These are phyloP conservation scores for Poeciliopsis occidentalis DNA, from an alignment of 2,113 vertebrate genomes.

Conservation along the genomic window DNA sequence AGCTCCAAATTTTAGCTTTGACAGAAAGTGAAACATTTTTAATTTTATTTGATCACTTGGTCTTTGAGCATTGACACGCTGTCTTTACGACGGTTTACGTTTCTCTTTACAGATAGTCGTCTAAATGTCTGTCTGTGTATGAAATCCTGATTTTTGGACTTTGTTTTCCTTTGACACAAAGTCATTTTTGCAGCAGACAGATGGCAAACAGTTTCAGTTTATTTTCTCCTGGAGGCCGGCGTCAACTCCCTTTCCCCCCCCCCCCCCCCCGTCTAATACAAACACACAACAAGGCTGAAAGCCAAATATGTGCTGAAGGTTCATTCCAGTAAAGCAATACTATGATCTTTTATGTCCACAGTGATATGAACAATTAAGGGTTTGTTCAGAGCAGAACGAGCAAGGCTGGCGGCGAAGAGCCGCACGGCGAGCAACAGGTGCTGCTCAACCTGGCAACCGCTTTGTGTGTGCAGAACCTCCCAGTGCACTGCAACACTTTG, in stretches of 20 bases:
- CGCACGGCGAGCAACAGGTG: neutral
- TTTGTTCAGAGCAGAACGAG: neutral
- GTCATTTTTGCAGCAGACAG: neutral
- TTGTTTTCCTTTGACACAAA: constrained; percentile 4
- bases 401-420: neutral
- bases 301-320: neutral
- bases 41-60: neutral
- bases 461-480: neutral
- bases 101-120: neutral
- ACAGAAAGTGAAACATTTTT: neutral
- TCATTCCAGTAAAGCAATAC: neutral
- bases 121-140: neutral
- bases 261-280: neutral
- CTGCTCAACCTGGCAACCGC: neutral
- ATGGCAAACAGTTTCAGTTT: constrained; percentile 6
- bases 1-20: neutral
- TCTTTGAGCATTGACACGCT: neutral
- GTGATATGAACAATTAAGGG: neutral
- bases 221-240: neutral
- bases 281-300: neutral
- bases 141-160: neutral
- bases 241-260: neutral
- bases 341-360: neutral
- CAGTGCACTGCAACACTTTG: too few relatives aligned
- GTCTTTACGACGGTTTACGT: neutral